These are phyloP conservation scores for Rhabdomys pumilio DNA, from an alignment of 2,797 vertebrate species.

Conservation along the genomic window DNA sequence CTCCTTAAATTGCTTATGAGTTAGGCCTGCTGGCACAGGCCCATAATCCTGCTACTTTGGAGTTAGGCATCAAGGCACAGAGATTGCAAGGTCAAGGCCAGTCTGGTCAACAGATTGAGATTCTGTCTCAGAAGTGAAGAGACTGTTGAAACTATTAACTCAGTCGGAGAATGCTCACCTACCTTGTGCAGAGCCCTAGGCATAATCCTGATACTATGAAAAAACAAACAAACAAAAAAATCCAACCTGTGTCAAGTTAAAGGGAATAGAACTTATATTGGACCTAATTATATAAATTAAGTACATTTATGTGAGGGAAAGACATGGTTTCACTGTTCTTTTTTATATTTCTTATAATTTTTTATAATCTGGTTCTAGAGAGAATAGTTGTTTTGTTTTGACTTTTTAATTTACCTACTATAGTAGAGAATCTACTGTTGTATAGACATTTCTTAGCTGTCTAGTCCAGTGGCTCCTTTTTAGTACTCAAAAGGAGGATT, in stretches of 20 bases:
- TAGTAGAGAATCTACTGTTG: constrained; percentile 10
- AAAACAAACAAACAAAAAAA: neutral
- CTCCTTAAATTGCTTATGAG: neutral
- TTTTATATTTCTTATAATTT: no score
- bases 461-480: constrained; percentile 7
- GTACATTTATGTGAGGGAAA: constrained; percentile 38
- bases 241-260: constrained; percentile 10
- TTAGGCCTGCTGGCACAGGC: neutral
- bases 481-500: neutral
- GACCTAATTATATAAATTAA: constrained; percentile 1
- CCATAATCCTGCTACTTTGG: neutral
- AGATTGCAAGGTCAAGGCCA: neutral
- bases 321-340: neutral
- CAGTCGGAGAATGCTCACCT: neutral
- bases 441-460: neutral
- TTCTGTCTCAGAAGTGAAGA: neutral
- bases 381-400: neutral
- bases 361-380: neutral
- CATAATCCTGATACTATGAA: neutral
- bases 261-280: constrained; percentile 1
- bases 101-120: neutral
- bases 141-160: neutral
- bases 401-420: neutral
- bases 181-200: neutral
- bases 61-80: neutral